A percentile compares a stretch with the other conserved stretches of the same genome.
These are phyloP conservation scores for Sphenodon punctatus DNA, from an alignment of 2,797 vertebrate species.

Conservation along the genomic window DNA sequence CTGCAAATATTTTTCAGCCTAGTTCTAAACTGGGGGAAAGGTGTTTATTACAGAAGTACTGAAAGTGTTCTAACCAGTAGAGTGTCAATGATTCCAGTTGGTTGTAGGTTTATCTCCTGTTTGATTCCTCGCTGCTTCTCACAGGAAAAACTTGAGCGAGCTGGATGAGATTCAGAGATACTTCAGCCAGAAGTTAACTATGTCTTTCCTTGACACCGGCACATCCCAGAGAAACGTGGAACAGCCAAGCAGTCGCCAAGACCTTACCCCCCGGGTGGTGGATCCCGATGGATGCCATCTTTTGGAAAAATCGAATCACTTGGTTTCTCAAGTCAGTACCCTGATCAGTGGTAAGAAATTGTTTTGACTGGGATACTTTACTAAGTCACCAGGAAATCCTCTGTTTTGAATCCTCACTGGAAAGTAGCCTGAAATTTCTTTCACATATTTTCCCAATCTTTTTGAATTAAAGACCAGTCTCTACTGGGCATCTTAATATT, in stretches of 20 bases:
- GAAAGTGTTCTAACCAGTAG: neutral
- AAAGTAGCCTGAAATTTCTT: neutral
- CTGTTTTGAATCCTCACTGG: neutral
- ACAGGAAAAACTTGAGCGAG: conserved; percentile 90
- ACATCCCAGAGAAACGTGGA: conserved; percentile 5
- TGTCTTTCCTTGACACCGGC: conserved; percentile 68
- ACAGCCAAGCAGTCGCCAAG: neutral
- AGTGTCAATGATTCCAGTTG: too few species aligned
- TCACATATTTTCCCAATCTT: rapidly evolving
- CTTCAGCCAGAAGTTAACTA: conserved; percentile 87
- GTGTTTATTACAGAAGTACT: neutral
- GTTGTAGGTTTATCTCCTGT: neutral
- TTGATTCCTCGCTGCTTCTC: neutral
- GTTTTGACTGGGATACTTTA: neutral
- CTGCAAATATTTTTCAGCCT: neutral
- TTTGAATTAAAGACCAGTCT: neutral
- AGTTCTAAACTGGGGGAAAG: neutral
- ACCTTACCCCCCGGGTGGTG: neutral
- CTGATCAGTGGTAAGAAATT: conserved; percentile 82
- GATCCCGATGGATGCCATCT: conserved; percentile 68
- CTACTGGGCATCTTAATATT: neutral
- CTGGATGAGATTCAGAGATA: conserved; percentile 94
- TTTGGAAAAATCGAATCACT: conserved; percentile 81
- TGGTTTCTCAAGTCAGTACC: conserved; percentile 85
- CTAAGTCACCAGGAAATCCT: neutral